Percentiles rank a stretch among this genome's conserved stretches.
Conservation (phyloP, 2,888 invertebrate genomes). For the Pycnomerus fuliginosus region DNA sequence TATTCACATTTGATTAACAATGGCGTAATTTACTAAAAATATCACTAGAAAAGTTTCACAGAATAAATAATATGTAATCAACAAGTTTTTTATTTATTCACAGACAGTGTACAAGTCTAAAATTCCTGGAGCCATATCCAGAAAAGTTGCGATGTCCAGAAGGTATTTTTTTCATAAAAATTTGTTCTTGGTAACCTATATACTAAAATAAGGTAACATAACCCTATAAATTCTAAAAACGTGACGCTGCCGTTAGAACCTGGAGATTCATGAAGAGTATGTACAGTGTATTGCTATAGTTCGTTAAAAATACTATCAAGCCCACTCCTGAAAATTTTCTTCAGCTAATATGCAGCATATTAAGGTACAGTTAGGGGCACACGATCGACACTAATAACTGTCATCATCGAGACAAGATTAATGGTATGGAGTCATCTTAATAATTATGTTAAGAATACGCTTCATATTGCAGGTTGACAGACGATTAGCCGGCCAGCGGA, state of each 20-base stretch:
- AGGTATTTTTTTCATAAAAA: too few species aligned
- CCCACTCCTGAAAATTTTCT: conserved; percentile 17
- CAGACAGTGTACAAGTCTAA: too few species aligned
- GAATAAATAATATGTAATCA: conserved; percentile 1
- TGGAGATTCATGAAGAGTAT: too few species aligned
- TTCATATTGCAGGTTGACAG: conserved; percentile 30
- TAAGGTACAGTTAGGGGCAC: conserved; percentile 24
- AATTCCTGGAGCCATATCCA: too few species aligned
- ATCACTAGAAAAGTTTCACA: conserved; percentile 17
- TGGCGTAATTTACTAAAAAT: conserved; percentile 23
- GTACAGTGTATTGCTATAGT: too few species aligned
- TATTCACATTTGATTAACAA: conserved; percentile 16
- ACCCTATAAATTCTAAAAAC: too few species aligned
- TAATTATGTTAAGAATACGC: conserved; percentile 30
- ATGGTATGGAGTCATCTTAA: conserved; percentile 29
- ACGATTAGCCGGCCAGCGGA: conserved; percentile 27
- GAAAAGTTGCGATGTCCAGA: too few species aligned
- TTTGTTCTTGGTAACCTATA: too few species aligned
- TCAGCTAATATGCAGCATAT: conserved; percentile 15
- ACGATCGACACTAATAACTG: conserved; percentile 28
- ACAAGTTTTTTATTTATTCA: too few species aligned
- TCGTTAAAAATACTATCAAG: conserved; percentile 1
- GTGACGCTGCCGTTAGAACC: too few species aligned
- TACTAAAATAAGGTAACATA: too few species aligned
- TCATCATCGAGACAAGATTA: conserved; percentile 29